phyloP scores from a whole-genome alignment of 1,140 invertebrate species.

The Cotesia typhae region DNA sequence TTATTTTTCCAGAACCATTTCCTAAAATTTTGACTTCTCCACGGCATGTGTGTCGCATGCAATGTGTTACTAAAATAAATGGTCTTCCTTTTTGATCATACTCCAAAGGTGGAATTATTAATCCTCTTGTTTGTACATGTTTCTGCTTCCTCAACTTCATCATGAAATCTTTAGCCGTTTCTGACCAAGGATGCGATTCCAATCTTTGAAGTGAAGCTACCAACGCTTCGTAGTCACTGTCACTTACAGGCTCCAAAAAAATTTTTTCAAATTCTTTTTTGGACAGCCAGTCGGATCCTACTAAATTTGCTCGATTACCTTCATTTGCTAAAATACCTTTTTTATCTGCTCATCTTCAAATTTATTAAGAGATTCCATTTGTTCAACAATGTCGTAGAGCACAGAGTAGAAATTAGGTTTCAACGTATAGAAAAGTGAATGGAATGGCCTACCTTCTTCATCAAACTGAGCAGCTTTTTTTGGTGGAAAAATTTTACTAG shows the following conservation, averaged over 20 bases:
- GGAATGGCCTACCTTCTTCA: slow-evolving; percentile 83
- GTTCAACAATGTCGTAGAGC: slow-evolving; percentile 74
- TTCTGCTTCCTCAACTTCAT: slow-evolving; percentile 73
- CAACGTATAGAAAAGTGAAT: slow-evolving; percentile 90
- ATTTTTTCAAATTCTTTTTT: slow-evolving; percentile 73
- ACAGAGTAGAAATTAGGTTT: slow-evolving; percentile 84
- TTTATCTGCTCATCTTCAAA: slow-evolving; percentile 75
- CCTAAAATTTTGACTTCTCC: slow-evolving; percentile 74
- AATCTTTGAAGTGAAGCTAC: slow-evolving; percentile 77
- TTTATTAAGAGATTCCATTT: slow-evolving; percentile 73
- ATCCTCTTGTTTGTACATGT: slow-evolving; percentile 64
- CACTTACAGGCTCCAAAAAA: slow-evolving; percentile 78
- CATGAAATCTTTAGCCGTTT: slow-evolving; percentile 75
- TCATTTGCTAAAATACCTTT: slow-evolving; percentile 70
- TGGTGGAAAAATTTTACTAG: slow-evolving; percentile 84
- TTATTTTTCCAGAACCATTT: slow-evolving; percentile 84
- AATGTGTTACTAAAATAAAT: slow-evolving; percentile 63
- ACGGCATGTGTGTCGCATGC: slow-evolving; percentile 74
- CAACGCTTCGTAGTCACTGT: slow-evolving; percentile 80
- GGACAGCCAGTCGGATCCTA: slow-evolving; percentile 73
- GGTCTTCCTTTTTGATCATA: slow-evolving; percentile 44
- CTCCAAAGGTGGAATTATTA: slow-evolving; percentile 62
- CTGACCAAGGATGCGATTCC: slow-evolving; percentile 75
- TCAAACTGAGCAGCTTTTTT: slow-evolving; percentile 92
- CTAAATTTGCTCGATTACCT: slow-evolving; percentile 66